These are phyloP conservation scores for Lucifuga dentata DNA, from an alignment of 2,113 vertebrate species.

Conservation along the genomic window DNA sequence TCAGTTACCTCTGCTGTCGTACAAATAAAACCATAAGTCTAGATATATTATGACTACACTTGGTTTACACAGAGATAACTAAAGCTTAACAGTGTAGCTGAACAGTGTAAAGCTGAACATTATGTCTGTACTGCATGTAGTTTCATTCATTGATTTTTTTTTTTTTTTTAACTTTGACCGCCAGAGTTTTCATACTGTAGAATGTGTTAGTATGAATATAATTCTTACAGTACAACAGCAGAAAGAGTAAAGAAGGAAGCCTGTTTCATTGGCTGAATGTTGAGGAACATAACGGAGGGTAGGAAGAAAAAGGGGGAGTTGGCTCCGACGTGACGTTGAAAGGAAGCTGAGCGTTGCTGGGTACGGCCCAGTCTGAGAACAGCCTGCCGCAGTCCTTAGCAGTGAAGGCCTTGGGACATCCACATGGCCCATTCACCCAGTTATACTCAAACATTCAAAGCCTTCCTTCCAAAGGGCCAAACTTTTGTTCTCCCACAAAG, in stretches of 20 bases:
- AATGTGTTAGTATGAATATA: not conserved
- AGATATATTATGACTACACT: conserved; percentile 9
- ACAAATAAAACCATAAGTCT: conserved; percentile 22
- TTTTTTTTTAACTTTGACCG: not conserved
- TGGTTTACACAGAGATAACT: conserved; percentile 14
- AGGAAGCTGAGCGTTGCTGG: conserved; percentile 32
- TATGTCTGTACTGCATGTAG: not conserved
- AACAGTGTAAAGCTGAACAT: too few species aligned
- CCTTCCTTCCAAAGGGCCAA: conserved; percentile 80
- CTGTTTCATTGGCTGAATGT: conserved; percentile 49
- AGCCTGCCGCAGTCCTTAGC: conserved; percentile 75
- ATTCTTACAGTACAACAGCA: conserved; percentile 7
- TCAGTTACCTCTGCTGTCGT: conserved; percentile 26
- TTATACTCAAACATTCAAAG: conserved; percentile 83
- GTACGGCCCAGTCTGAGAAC: conserved; percentile 71
- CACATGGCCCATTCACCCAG: conserved; percentile 78
- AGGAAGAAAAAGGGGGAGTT: conserved; percentile 11
- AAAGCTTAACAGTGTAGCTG: not conserved
- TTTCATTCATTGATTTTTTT: not conserved
- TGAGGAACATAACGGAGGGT: conserved; percentile 44
- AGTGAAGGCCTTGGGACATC: conserved; percentile 75
- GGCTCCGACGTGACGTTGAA: conserved; percentile 36
- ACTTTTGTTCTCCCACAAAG: conserved; percentile 87
- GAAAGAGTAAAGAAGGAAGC: conserved; percentile 13
- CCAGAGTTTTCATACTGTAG: too few species aligned